These are phyloP conservation scores for Eleutherodactylus coqui DNA, from an alignment of 2,797 vertebrate species.

Conservation along the genomic window DNA sequence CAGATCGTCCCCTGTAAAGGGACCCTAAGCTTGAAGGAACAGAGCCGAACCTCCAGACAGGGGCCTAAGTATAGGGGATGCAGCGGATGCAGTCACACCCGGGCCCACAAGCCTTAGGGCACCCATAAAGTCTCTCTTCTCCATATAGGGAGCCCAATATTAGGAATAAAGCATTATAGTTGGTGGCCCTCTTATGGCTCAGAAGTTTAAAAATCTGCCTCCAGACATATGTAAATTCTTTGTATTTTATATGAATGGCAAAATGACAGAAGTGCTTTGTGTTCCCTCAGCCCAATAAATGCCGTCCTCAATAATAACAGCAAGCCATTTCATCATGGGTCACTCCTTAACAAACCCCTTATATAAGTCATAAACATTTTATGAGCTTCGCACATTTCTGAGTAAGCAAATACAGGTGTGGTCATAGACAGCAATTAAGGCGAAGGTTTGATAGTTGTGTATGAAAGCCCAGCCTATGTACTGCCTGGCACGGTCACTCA, in stretches of 20 bases:
- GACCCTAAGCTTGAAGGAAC: too few relatives aligned
- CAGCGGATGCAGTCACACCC: too few relatives aligned
- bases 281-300: neutral
- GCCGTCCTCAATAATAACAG: neutral
- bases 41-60: too few relatives aligned
- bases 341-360: slow-evolving; percentile 4
- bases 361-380: slow-evolving; percentile 6
- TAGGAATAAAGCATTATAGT: too few relatives aligned
- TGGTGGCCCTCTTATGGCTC: neutral
- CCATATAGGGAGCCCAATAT: too few relatives aligned
- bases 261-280: neutral
- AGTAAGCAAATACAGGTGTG: neutral
- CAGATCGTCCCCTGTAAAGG: too few relatives aligned
- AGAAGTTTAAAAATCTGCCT: neutral
- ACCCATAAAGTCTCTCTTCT: too few relatives aligned
- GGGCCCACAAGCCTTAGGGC: too few relatives aligned
- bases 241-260: neutral
- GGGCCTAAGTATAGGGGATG: too few relatives aligned
- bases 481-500: neutral
- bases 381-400: neutral
- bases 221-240: neutral
- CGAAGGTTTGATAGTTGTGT: neutral
- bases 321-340: neutral
- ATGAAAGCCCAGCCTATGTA: neutral
- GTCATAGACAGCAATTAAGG: neutral